Base-by-base conservation (phyloP, 2,888 invertebrate genomes). In the Maniola hyperantus region DNA sequence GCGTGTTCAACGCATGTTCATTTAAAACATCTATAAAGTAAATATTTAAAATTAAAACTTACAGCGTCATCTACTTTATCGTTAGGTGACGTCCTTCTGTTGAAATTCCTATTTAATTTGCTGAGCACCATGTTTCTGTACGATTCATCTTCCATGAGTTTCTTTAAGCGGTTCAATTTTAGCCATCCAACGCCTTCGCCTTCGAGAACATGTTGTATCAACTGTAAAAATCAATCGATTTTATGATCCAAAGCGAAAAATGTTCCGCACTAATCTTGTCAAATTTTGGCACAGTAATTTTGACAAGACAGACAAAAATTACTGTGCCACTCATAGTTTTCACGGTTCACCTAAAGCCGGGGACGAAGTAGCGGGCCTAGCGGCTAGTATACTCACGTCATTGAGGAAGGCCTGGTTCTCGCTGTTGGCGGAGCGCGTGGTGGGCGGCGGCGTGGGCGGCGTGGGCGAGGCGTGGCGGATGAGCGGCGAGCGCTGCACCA, bases 21-120 rank as follows among this genome's bases (percentile, higher is more conserved):
- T n/a, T 42, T 10, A 42, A 13, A 46, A n/a, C 18, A 1, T 15
- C 13, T n/a, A 18, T 10, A 46, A 15, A 18, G 6, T 0, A n/a
- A 46, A 46, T n/a, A 26, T 26, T 26, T 1, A 48, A 48, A 18
- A 2, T 48, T 8, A 13, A 34, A 60, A 82, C 96, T 93, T 87
- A 99, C 99, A 92, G 99, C 97, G 93, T 99, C 99, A 79, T 99
- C 99, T 53, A 99, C 97, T 85, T 98, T 97, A 91, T 99, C 99
- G 83, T 98, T 98, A 0, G 98, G 97, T 61, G 98, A 97, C 67
- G 99, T 96, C 89, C 97, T 99, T 75, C 95, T 95, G 78, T 98
- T 98, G 65, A 99, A 94, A 62, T 98, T 98, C 77, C 97, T 96
- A 86, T 99, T 99, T 5, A 99, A 93, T 83, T 99, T 97, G 74